Conservation (phyloP, 2,797 vertebrate genomes). For the Oreonectes daqikongensis region DNA sequence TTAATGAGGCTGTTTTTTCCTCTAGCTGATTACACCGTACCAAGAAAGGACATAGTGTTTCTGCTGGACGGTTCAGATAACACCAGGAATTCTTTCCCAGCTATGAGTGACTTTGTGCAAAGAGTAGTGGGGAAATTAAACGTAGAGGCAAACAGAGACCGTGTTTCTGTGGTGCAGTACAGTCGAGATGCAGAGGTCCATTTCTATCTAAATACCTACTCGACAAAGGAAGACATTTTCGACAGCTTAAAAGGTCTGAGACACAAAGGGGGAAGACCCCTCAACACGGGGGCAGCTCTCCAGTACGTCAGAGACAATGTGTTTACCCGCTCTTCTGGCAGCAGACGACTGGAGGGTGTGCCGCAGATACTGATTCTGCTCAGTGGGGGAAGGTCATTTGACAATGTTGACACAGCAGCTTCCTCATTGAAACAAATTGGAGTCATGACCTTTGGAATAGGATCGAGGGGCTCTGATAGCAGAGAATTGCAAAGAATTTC, state of each 20-base stretch:
- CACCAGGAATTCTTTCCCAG: conserved; percentile 42
- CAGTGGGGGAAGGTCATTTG: conserved; percentile 37
- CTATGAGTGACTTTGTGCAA: conserved; percentile 67
- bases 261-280: conserved; percentile 50
- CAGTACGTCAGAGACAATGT: conserved; percentile 53
- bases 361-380: conserved; percentile 47
- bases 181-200: conserved; percentile 74
- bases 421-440: conserved; percentile 46
- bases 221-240: conserved; percentile 73
- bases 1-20: conserved; percentile 6
- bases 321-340: conserved; percentile 48
- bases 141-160: conserved; percentile 62
- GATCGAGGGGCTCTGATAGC: conserved; percentile 68
- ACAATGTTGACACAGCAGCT: conserved; percentile 41
- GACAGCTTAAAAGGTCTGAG: conserved; percentile 27
- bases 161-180: conserved; percentile 79
- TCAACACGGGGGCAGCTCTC: conserved; percentile 57
- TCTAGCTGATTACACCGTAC: background rate
- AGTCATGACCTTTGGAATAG: conserved; percentile 53
- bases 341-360: conserved; percentile 43
- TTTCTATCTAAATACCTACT: conserved; percentile 79
- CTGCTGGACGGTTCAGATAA: conserved; percentile 79
- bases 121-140: conserved; percentile 75
- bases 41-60: conserved; percentile 40
- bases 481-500: conserved; percentile 66